Conservation (phyloP, 2,888 invertebrate genomes). For the Melanotus villosus region DNA sequence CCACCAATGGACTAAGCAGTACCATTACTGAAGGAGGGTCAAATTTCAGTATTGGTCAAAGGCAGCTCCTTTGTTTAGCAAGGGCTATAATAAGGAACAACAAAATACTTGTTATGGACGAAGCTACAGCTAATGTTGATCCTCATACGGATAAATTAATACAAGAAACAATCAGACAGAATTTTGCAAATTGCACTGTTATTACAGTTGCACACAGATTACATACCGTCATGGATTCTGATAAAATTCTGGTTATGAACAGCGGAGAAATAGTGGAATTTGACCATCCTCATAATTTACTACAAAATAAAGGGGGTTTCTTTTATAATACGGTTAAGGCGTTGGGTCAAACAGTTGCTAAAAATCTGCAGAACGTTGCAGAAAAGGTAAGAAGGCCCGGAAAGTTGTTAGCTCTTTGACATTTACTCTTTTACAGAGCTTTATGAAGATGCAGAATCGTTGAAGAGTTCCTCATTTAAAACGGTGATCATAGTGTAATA, state of each 20-base stretch:
- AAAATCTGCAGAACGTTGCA: conserved; percentile 57
- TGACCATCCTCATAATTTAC: conserved; percentile 79
- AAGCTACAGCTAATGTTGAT: conserved; percentile 87
- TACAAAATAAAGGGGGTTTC: conserved; percentile 73
- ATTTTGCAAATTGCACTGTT: conserved; percentile 82
- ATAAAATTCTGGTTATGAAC: conserved; percentile 84
- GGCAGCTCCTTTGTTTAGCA: conserved; percentile 79
- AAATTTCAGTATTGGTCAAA: conserved; percentile 68
- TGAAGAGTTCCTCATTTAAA: too few species aligned
- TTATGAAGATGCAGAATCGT: conserved; percentile 13
- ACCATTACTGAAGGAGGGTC: conserved; percentile 78
- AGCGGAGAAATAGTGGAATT: conserved; percentile 81
- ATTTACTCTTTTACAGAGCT: conserved; percentile 22
- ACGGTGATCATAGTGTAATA: too few species aligned
- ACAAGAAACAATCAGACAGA: conserved; percentile 79
- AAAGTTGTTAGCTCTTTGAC: neutral
- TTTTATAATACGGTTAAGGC: conserved; percentile 79
- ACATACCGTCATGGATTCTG: conserved; percentile 87
- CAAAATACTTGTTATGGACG: conserved; percentile 69
- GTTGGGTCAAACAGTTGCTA: conserved; percentile 70
- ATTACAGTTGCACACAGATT: conserved; percentile 85
- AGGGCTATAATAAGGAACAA: conserved; percentile 71
- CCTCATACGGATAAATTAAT: conserved; percentile 81
- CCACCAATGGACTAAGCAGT: conserved; percentile 76
- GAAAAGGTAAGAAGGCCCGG: conserved; percentile 52